phyloP scores from a whole-genome alignment of 1,140 invertebrate genomes.

The Neotoxoptera formosana region DNA sequence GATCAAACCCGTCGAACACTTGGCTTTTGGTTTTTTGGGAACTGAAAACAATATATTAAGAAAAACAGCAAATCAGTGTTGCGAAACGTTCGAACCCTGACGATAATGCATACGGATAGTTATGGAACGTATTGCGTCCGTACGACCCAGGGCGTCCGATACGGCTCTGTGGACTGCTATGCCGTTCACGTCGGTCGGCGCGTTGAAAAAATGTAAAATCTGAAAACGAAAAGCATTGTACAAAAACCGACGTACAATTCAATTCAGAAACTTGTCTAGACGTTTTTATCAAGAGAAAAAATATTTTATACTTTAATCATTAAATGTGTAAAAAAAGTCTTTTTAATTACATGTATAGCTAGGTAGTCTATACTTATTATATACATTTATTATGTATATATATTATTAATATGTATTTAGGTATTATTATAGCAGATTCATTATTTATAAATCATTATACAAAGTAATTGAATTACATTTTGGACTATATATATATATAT shows the following conservation, averaged over 20 bases:
- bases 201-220: slow-evolving; percentile 54
- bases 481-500: neutral
- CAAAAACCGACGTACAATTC: neutral
- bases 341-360: too few relatives aligned
- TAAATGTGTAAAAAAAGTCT: neutral
- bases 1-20: slow-evolving; percentile 47
- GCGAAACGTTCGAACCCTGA: neutral
- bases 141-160: neutral
- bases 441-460: too few relatives aligned
- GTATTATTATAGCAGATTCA: too few relatives aligned
- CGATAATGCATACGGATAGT: neutral
- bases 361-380: too few relatives aligned
- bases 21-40: slow-evolving; percentile 23
- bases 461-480: neutral
- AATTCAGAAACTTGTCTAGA: neutral
- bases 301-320: neutral
- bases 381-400: too few relatives aligned
- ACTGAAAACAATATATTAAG: neutral
- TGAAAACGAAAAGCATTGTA: neutral
- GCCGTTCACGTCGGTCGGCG: slow-evolving; percentile 31
- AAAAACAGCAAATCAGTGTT: neutral
- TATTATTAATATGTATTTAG: too few relatives aligned
- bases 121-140: slow-evolving; percentile 32
- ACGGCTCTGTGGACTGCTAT: neutral
- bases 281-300: neutral